Base-by-base conservation (phyloP, 2,888 invertebrate species). In the Eulithis prunata region DNA sequence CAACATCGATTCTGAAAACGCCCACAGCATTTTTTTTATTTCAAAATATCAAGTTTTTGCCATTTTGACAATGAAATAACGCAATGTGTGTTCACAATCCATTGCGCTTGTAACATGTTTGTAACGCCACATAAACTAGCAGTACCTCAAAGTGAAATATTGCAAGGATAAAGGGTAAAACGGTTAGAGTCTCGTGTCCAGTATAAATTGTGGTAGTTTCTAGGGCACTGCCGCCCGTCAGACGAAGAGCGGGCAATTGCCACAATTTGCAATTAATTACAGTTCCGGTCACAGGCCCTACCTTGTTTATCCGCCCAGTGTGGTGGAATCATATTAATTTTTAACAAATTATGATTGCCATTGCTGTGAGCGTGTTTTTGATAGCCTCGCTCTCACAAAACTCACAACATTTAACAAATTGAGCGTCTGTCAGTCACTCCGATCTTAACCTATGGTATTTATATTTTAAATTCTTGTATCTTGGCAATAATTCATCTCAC, bases 211-310 rank as follows among this genome's bases (percentile, higher is more conserved):
- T 59, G 61, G 55, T 52, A 70, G 68, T 71, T 59, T 60, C 49
- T 54, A 64, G 57, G 61, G 53, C 32, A 38, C 54, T 57, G 65
- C 72, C 53, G 69, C 60, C 67, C 53, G 70, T 69, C 79, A 76
- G 75, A 75, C 70, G 73, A 72, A 78, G 77, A 75, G 71, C 68
- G 68, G 71, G 72, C 81, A 78, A 83, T 80, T 78, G 82, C 81
- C 83, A 79, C 86, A 85, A 85, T 86, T 83, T 82, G 83, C 84
- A 84, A 88, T 87, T 88, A 87, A 87, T 86, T 86, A 84, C 84
- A 75, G 75, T 77, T 76, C 73, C 72, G 71, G 73, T 76, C 68
- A 73, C 79, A 71, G 67, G 65, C 66, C 71, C 71, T 71, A 75
- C 73, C 73, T 77, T 78, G 77, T 80, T 78, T 77, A 72, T 75